phyloP scores from a whole-genome alignment of 1,140 invertebrate species.

The Megalopta genalis region DNA sequence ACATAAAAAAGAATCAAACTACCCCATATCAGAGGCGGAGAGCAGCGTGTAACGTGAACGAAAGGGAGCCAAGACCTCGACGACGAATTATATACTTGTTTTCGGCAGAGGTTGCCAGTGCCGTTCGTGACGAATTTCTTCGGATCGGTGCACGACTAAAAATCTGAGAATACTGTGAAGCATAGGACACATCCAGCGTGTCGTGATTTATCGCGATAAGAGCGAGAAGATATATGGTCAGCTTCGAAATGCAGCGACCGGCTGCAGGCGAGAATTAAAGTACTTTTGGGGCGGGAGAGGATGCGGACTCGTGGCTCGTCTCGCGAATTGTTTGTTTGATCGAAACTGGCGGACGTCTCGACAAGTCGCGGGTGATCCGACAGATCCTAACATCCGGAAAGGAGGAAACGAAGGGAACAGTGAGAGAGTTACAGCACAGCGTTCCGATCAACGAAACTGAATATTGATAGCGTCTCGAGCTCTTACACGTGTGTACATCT shows the following conservation, averaged over 20 bases:
- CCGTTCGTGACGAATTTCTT: background rate
- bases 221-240: background rate
- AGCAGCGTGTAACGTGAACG: too few species aligned
- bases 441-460: too few species aligned
- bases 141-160: background rate
- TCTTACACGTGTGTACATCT: too few species aligned
- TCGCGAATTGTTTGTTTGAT: constrained; percentile 45
- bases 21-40: background rate
- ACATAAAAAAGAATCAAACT: background rate
- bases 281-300: background rate
- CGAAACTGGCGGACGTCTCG: constrained; percentile 57
- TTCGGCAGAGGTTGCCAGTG: background rate
- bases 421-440: too few species aligned
- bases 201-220: background rate
- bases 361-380: too few species aligned
- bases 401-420: too few species aligned
- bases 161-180: too few species aligned
- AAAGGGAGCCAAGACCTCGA: background rate
- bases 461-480: too few species aligned
- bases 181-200: too few species aligned
- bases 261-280: background rate
- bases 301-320: background rate
- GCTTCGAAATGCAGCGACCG: background rate
- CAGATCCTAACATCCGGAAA: too few species aligned
- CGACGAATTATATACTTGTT: too few species aligned